A percentile compares a stretch with the other conserved stretches of the same genome.
Conservation (phyloP, 2,797 vertebrate genomes). For the Saxicola maurus region DNA sequence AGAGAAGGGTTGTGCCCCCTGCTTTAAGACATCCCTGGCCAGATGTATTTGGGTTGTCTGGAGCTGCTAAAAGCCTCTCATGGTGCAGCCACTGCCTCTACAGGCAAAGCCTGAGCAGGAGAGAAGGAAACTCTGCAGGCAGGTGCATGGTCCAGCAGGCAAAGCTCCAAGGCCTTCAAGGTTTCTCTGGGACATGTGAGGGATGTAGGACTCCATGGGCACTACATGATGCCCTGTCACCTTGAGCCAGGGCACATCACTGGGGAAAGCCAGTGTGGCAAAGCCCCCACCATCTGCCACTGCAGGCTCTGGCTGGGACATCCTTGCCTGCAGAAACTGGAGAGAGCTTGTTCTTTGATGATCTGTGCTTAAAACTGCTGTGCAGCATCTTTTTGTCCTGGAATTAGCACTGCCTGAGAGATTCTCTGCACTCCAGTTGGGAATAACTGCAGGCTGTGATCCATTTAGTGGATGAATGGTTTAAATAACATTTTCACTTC, state of each 20-base stretch:
- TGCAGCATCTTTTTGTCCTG: neutral
- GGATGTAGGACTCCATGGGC: neutral
- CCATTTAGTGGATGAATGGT: neutral
- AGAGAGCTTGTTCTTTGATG: neutral
- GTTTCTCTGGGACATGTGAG: neutral
- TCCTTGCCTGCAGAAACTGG: neutral
- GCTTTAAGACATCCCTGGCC: neutral
- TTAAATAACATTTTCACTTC: neutral
- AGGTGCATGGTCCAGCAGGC: neutral
- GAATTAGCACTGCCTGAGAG: neutral
- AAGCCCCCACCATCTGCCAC: neutral
- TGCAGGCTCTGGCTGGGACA: neutral
- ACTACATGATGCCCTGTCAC: neutral
- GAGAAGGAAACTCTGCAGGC: neutral
- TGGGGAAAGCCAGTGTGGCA: neutral
- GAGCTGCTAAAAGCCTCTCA: neutral
- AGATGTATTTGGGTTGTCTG: neutral
- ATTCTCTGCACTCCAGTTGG: neutral
- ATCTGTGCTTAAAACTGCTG: neutral
- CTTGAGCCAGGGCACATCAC: neutral
- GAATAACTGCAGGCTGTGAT: neutral
- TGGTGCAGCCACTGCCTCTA: neutral
- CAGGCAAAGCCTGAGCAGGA: neutral
- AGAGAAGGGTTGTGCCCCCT: neutral
- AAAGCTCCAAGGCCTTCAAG: neutral